Base-by-base conservation (phyloP, 2,888 invertebrate species). In the Synergus umbraculus region DNA sequence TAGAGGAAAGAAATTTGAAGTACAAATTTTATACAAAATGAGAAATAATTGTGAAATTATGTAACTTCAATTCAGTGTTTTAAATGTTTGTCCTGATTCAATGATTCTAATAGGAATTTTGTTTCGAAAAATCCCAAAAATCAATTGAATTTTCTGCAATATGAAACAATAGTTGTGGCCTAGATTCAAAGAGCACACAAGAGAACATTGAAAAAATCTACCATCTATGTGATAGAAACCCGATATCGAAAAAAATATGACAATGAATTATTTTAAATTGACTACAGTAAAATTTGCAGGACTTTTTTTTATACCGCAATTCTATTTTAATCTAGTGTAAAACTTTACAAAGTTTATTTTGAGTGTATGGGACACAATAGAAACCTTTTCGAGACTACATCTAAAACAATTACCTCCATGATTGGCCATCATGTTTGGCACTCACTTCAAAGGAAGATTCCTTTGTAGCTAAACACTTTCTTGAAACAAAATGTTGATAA, bases 381-480 rank as follows among this genome's bases (percentile, higher is more conserved):
- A 41, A 65, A 15, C 15, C 29, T 15, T n/a, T 15, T 9, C 15
- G 37, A 15, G 15, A 41, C 65, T 65, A n/a, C 29, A 37, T 65
- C 8, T 37, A 41, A 41, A 65, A 41, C 37, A 65, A 65, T 15
- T 65, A 37, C 37, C 37, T 65, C 41, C n/a, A 37, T 41, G 65
- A 41, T 65, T 65, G 43, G 66, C n/a, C 66, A 18, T 41, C 66
- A 41, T 43, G 43, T 43, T 41, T 66, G n/a, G 43, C 29, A 69
- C 29, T 69, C 22, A 8, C 46, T 29, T 69, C 69, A 69, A 69
- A 69, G 49, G 49, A 69, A 69, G 22, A 46, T 37, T 49, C 22
- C 49, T 69, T 69, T 69, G 49, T 49, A 46, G 69, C 15, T 29
- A 69, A 29, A 49, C 29, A 15, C 15, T 29, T 37, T 29, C 69